A percentile compares a stretch with the other conserved stretches of the same genome.
phyloP scores from a whole-genome alignment of 2,797 vertebrate species.

The Knipowitschia caucasica region DNA sequence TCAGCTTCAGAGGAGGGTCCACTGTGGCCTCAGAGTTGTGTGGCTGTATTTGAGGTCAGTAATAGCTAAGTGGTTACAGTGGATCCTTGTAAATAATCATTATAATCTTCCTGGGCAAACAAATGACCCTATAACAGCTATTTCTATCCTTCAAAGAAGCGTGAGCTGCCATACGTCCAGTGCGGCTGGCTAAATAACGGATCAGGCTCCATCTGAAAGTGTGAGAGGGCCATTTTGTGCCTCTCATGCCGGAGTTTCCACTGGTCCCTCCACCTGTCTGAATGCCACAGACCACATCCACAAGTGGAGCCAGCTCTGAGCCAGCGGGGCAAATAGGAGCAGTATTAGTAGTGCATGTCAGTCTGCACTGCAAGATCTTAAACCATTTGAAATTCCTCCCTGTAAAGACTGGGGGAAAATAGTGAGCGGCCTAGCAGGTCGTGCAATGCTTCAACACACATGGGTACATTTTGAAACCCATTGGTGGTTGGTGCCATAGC shows the following conservation, averaged over 20 bases:
- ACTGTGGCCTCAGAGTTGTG: not conserved
- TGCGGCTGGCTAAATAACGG: conserved; percentile 20
- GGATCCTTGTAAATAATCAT: conserved; percentile 3
- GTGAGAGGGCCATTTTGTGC: conserved; percentile 45
- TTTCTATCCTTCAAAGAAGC: conserved; percentile 23
- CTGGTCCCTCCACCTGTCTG: conserved; percentile 71
- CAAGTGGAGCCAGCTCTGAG: conserved; percentile 57
- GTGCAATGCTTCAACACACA: not conserved
- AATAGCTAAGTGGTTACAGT: conserved; percentile 1
- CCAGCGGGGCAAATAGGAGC: conserved; percentile 58
- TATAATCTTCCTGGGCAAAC: conserved; percentile 10
- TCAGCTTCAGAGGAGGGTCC: too few relatives aligned
- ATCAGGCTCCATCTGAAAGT: conserved; percentile 37
- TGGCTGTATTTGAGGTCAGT: conserved; percentile 1
- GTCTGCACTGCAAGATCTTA: conserved; percentile 60
- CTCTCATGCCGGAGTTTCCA: conserved; percentile 54
- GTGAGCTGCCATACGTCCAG: conserved; percentile 20
- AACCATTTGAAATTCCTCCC: conserved; percentile 68
- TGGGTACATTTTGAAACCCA: too few relatives aligned
- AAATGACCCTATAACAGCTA: not conserved
- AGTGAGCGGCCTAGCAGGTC: conserved; percentile 24
- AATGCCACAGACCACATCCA: conserved; percentile 53
- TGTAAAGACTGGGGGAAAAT: conserved; percentile 63
- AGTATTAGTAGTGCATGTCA: conserved; percentile 65
- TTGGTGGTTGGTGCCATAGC: too few relatives aligned